Evolutionary conservation across 2,113 vertebrate genomes (phyloP), one percentile per base, ranked within the genome.

Genomic region (Hippocampus mohnikei): DNA sequence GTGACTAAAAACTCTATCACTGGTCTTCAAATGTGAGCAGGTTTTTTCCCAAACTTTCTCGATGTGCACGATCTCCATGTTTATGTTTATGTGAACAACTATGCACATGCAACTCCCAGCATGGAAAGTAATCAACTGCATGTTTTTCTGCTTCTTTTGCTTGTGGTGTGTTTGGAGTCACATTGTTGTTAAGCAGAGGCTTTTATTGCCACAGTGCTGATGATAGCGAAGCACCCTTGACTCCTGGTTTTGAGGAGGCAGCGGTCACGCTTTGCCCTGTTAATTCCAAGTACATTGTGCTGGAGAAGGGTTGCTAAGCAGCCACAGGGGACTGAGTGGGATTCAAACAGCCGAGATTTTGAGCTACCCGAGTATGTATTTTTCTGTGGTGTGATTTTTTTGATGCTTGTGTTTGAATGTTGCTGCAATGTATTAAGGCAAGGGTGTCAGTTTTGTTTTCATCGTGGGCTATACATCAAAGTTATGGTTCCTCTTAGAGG

Each of bases 301-400:
- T 88, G 82, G 64, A 85, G 87, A 88, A 85, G 85, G 88, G 92
- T 92, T 92, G 91, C 91, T 92, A 91, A 91, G 91, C 91, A 92
- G 91, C 90, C 77, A 77, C 81, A 23, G 71, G 89, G 85, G 85
- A 79, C 82, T 85, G 88, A 90, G 91, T 90, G 88, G 87, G 87
- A 90, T 91, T 88, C 83, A 90, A 86, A 88, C 84, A 81, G 84
- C 77, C 67, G 80, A 77, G 87, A 89, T 87, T 87, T 84, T 70
- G 73, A 80, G 76, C 77, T 59, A 76, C 72, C 75, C 73, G 5
- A 74, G 46, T 74, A 42, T 75, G 65, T 64, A 68, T 61, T 61
- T 82, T 67, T 62, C 56, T 72, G 18, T 72, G 53, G 71, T 80
- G 66, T 74, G 74, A 77, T 75, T 42, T 60, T 60, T 74, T 73